Evolutionary conservation across 2,113 vertebrate species (phyloP).

Genomic region (Gobius niger): DNA sequence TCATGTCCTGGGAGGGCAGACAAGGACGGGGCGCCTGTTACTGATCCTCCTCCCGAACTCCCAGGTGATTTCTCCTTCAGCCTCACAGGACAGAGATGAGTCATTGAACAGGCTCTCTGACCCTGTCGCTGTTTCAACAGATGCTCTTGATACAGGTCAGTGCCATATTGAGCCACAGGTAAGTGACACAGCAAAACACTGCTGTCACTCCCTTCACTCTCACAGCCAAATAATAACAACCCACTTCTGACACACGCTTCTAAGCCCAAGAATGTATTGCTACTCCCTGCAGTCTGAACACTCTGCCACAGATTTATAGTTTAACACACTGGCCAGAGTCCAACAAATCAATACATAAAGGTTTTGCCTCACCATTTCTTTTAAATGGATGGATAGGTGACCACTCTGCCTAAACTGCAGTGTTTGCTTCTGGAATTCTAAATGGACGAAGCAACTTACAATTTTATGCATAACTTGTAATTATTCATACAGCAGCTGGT

Average conservation of each 20-base stretch:
- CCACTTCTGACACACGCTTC: constrained; percentile 15
- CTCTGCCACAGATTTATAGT: constrained; percentile 31
- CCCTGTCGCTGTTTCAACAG: constrained; percentile 52
- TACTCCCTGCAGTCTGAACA: constrained; percentile 17
- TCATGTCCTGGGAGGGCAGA: constrained; percentile 52
- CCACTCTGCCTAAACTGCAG: constrained; percentile 30
- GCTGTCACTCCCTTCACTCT: constrained; percentile 7
- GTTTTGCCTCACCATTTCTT: constrained; percentile 47
- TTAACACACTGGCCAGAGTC: constrained; percentile 56
- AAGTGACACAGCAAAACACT: constrained; percentile 23
- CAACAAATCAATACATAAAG: constrained; percentile 70
- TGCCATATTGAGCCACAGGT: constrained; percentile 19
- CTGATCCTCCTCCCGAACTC: constrained; percentile 52
- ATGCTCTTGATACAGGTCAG: constrained; percentile 46
- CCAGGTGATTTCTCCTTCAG: constrained; percentile 36
- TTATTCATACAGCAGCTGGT: neutral
- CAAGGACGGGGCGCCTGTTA: constrained; percentile 59
- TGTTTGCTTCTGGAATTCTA: constrained; percentile 18
- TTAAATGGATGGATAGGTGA: constrained; percentile 65
- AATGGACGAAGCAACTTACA: constrained; percentile 14
- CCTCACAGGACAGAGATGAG: constrained; percentile 41
- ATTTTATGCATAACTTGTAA: constrained; percentile 4
- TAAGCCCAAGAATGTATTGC: neutral
- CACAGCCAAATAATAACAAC: constrained; percentile 18
- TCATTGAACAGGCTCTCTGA: constrained; percentile 14